Base-by-base conservation (phyloP, 1,140 invertebrate species). In the Eupristina koningsbergeri region DNA sequence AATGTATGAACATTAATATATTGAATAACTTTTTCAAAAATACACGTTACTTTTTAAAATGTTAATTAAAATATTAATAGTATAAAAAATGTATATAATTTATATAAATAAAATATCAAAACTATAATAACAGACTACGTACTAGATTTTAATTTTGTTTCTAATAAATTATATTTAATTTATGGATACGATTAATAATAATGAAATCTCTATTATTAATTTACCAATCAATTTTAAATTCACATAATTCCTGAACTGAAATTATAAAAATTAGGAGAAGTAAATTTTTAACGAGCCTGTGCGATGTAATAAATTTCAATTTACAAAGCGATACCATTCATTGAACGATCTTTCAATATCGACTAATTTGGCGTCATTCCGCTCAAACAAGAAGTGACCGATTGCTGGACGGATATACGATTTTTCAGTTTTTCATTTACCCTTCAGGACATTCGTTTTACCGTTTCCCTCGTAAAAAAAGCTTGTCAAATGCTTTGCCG, bases 341-440 rank as follows among this genome's bases (percentile, higher is more conserved):
- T 34, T 34, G 19, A 83, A 71, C 64, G 81, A 83, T 83, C 17
- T 58, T 31, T 73, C 64, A 53, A 83, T 84, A 75, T 80, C 61
- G 61, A 67, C 50, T 78, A 39, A 80, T 71, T 69, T 69, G 53
- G 1, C 61, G 15, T 74, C 64, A 31, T 75, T 63, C 26, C 22
- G 45, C 22, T 58, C 45, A 15, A 19, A 73, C 75, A 73, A 82
- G 45, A 64, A 45, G 29, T 41, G 34, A 36, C 81, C 47, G 73
- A 78, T 83, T 64, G 17, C 58, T 61, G 81, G 36, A 77, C 63
- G 82, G 76, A 80, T 74, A 80, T 80, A 50, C 53, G 82, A 84
- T 84, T 84, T 80, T 80, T 84, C 82, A 84, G 53, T 53, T 80
- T 84, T 80, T 41, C 76, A 84, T 74, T 80, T 84, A 53, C 82